phyloP scores from a whole-genome alignment of 92 coral and sea anemone genomes.

The Chrysogorgia sp. region DNA sequence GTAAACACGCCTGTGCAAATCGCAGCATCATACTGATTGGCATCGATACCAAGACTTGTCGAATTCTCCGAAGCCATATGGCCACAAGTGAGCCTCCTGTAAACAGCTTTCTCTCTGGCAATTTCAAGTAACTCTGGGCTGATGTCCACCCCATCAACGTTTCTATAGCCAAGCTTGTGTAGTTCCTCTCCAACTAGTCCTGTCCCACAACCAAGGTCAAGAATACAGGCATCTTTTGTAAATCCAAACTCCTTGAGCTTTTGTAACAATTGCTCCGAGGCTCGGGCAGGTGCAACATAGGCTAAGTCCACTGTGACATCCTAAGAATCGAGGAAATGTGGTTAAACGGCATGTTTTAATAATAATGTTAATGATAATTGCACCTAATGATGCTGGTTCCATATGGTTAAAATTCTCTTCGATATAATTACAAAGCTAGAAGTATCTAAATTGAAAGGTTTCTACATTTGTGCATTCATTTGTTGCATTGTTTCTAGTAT shows the following conservation, averaged over 20 bases:
- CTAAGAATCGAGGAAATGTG: neutral
- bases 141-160: conserved; percentile 84
- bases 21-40: conserved; percentile 79
- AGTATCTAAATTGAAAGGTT: too few species aligned
- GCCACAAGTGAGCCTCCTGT: conserved; percentile 23
- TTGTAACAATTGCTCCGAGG: conserved; percentile 63
- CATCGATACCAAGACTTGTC: conserved; percentile 44
- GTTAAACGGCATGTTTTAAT: too few species aligned
- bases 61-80: conserved; percentile 23
- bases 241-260: conserved; percentile 60
- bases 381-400: too few species aligned
- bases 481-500: too few species aligned
- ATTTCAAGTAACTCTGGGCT: conserved; percentile 68
- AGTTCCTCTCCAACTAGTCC: conserved; percentile 83
- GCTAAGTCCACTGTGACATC: conserved; percentile 26
- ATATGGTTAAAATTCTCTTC: too few species aligned
- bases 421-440: too few species aligned
- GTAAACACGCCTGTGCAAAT: conserved; percentile 83
- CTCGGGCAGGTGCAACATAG: conserved; percentile 74
- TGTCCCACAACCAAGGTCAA: conserved; percentile 94
- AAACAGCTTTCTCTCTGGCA: conserved; percentile 74
- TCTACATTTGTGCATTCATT: too few species aligned
- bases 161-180: conserved; percentile 61
- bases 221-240: conserved; percentile 56
- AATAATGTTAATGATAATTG: too few species aligned